Evolutionary conservation across 2,113 vertebrate genomes (phyloP).

Genomic region (Clarias gariepinus): DNA sequence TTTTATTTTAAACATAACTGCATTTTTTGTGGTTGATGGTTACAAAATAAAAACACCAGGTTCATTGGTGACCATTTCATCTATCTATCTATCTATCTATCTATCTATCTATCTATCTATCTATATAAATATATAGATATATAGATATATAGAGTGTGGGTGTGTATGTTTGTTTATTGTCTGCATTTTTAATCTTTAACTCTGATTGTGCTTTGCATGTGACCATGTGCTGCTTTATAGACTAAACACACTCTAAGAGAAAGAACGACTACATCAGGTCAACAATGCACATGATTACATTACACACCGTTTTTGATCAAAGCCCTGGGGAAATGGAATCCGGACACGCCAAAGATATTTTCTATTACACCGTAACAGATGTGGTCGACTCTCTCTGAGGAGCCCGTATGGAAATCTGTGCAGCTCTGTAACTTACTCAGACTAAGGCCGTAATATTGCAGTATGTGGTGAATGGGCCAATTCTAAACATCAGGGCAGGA

Average conservation of each 20-base stretch:
- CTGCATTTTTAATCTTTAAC: not conserved
- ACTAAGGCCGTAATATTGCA: constrained; percentile 11
- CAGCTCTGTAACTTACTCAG: not conserved
- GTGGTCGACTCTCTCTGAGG: constrained; percentile 3
- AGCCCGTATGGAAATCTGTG: constrained; percentile 22
- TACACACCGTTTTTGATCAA: constrained; percentile 8
- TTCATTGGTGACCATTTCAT: too few species aligned
- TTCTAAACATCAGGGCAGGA: constrained; percentile 22
- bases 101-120: too few species aligned
- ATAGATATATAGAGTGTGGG: too few species aligned
- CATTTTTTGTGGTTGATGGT: too few species aligned
- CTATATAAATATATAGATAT: too few species aligned
- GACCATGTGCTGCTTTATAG: not conserved
- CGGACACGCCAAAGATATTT: constrained; percentile 11
- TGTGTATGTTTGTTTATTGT: not conserved
- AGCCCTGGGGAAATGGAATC: not conserved
- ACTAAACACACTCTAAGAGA: constrained; percentile 6
- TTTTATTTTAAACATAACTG: too few species aligned
- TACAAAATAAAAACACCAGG: too few species aligned
- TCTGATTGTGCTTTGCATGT: not conserved
- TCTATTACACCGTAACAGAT: constrained; percentile 22
- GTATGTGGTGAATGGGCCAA: constrained; percentile 17
- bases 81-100: too few species aligned
- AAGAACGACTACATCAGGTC: not conserved
- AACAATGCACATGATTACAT: constrained; percentile 1